Base-by-base conservation (phyloP, 2,888 invertebrate genomes). In the Acleris literana region DNA sequence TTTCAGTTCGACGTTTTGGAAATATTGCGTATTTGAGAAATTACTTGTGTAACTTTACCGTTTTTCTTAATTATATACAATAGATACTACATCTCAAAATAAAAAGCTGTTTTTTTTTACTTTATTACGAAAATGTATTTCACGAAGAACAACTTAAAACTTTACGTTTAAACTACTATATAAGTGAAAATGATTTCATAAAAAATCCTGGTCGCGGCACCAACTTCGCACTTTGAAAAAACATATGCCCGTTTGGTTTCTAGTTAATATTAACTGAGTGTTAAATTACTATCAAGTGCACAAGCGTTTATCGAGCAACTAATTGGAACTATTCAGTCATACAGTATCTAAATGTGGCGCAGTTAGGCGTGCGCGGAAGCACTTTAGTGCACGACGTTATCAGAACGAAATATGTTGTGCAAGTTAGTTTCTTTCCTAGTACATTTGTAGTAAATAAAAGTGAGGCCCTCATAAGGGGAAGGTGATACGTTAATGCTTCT, bases 281-380 rank as follows among this genome's bases (percentile, higher is more conserved):
- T 9, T 2, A 48, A 25, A 13, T 2, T 17, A 33, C 48, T 3
- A 44, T 22, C 43, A 22, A 54, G 29, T 18, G 43, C 18, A 39
- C 11, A 44, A 29, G 43, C 39, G 43, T 55, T 49, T 43, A 39
- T 9, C 39, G 5, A 52, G 48, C 48, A 58, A 66, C 56, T 66
- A 62, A 66, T 56, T 68, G 49, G 17, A 58, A 59, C 51, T 52
- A 60, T 60, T 68, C 61, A 61, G 55, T 68, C 64, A 64, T 56
- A 48, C 56, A 49, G 46, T 68, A 68, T 68, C 68, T 60, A 60
- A 68, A 64, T 57, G 60, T 20, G 52, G 22, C 46, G 61, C 52
- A 54, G 49, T 65, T 52, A 62, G 52, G 58, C 48, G 17, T 11
- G 53, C 53, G 48, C 22, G 44, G 33, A 20, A 44, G 43, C 58